Evolutionary conservation across 2,888 invertebrate genomes (phyloP), one percentile per base, ranked within the genome.

Genomic region (Apamea sordens): DNA sequence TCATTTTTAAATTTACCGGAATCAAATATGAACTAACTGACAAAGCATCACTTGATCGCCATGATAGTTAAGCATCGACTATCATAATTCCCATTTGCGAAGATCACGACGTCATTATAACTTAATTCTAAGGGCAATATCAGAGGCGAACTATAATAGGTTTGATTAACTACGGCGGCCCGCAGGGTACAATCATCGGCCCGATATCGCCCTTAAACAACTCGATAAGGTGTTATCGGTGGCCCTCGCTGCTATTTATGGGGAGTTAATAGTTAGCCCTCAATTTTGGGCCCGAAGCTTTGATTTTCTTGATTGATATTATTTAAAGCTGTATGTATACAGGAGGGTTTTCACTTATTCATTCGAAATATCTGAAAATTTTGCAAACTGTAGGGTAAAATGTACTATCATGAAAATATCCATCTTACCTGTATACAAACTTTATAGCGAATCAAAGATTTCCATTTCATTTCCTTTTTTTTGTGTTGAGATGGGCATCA

Each of bases 211-310:
- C 91, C 94, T 92, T 93, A 94, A 89, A 95, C 94, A 93, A 92
- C 93, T 93, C 95, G 96, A 96, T 96, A 95, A 95, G 93, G 94
- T 94, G 95, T 93, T 95, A 95, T 96, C 96, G 92, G 93, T 86
- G 90, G 91, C 91, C 94, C 94, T 93, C 91, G 89, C 91, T 91
- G 89, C 94, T 93, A 95, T 95, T 96, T 95, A 95, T 95, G 92
- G 93, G 90, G 92, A 94, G 94, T 94, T 95, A 94, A 96, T 95
- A 93, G 95, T 92, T 92, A 93, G 94, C 94, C 95, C 93, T 93
- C 91, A 92, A 93, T 93, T 92, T 90, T 87, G 89, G 85, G 86
- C 69, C 73, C 44, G 77, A 85, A 32, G 82, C 73, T 89, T 81
- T 81, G 88, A 88, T 89, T 86, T 83, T 85, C 80, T 83, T 82